Evolutionary conservation across 1,140 invertebrate species (phyloP), one percentile per base, ranked within the genome.

Genomic region (Pseudoatta argentina): DNA sequence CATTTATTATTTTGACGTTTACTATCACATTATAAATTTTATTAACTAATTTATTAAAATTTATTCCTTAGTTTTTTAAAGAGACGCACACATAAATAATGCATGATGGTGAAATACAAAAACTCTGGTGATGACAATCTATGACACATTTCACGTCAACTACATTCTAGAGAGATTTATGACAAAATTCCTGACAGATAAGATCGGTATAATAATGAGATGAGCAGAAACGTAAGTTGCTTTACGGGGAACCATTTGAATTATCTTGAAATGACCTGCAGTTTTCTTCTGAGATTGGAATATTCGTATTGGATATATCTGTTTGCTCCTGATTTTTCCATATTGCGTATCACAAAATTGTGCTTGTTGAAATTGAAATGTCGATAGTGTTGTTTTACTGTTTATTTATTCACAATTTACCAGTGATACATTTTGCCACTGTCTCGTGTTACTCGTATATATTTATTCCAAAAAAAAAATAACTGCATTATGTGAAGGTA

Each of bases 181-280:
- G 55, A 73, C 18, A 73, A 72, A 57, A 82, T 82, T 82, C 18
- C 53, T 73, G 34, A 1, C 51, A 71, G 78, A 72, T 82, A 82
- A 59, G 51, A 61, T 73, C 55, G 3, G 12, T 27, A 27, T 16
- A 44, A 82, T 3, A 44, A 72, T 59, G 53, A 24, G 24, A 34
- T 27, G 34, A 73, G 21, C 79, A 48, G 24, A 59, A 73, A 61
- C 63, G 30, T 71, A n/a, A 55, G 67, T 44, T 14, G 16, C 48
- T n/a, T 69, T n/a, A 67, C 27, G 14, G 30, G 30, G 27, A 55
- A 55, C 6, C 1, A 39, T 69, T 53, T 61, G 8, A 82, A n/a
- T 61, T 55, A 16, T 64, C 72, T 21, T 16, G 34, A 73, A 82
- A 82, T 48, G 7, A 81, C 18, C 34, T 44, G 55, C 55, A 18